Evolutionary conservation across 2,888 invertebrate species (phyloP), one percentile per base, ranked within the genome.

Genomic region (Drosophila nr. perissopoda): DNA sequence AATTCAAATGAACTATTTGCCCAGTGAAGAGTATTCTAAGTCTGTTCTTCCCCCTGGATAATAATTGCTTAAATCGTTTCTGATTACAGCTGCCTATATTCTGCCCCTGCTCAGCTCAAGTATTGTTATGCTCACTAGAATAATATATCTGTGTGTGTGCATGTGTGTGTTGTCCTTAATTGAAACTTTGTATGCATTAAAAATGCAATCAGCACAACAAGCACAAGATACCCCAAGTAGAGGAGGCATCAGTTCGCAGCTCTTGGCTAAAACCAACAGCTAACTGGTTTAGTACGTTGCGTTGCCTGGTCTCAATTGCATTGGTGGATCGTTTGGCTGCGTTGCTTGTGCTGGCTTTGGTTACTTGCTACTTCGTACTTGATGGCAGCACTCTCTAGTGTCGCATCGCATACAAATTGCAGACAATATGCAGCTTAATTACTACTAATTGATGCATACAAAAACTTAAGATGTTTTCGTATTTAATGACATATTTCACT

Each of bases 401-500:
- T 74, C 60, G 79, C 69, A 71, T 61, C 72, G 87, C 89, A 90
- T 90, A 88, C 89, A 88, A 90, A 90, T 90, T 88, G 89, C 83
- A 90, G 89, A 91, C 91, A 92, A 91, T 91, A 89, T 91, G 90
- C 91, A 87, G 89, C 92, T 92, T 92, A 92, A 92, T 92, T 92
- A 92, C 92, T 87, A 76, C 91, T 92, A 92, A 92, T 92, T 92
- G 91, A 92, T 90, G 92, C 89, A 91, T 91, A 89, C 91, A 91
- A 91, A 87, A 92, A 92, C 91, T 92, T 92, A 88, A 88, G 90
- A 90, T 88, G 90, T 90, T 90, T 90, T 87, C 90, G 87, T 80
- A 80, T 89, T 83, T 89, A 91, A 89, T 90, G 85, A 90, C 89
- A 91, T 81, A 90, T 88, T 88, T 90, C 88, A 88, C 89, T 88